A percentile compares a stretch with the other conserved stretches of the same genome.
Evolutionary conservation across 2,888 invertebrate species (phyloP).

Genomic region (Acanthosepion pharaonis): DNA sequence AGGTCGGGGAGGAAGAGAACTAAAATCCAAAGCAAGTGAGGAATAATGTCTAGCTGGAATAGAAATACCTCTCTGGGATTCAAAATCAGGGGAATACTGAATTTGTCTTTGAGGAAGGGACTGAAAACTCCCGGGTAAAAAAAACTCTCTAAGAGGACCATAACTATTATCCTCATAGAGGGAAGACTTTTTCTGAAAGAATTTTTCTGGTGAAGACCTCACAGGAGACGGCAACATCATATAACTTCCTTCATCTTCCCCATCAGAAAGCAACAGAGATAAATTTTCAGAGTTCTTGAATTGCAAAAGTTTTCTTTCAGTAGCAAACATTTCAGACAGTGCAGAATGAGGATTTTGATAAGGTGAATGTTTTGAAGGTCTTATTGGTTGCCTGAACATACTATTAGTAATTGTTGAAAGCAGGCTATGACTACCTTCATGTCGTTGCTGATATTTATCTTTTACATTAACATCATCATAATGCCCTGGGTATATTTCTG

Average conservation of each 20-base stretch:
- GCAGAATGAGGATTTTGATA: neutral
- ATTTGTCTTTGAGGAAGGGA: neutral
- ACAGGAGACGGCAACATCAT: neutral
- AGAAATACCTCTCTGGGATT: neutral
- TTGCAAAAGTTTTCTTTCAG: neutral
- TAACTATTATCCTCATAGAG: neutral
- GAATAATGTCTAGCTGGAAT: neutral
- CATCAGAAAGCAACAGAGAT: neutral
- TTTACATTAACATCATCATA: neutral
- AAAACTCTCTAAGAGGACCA: neutral
- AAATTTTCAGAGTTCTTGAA: neutral
- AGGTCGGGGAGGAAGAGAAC: neutral
- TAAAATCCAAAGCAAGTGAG: neutral
- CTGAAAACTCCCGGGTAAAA: neutral
- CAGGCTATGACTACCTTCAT: neutral
- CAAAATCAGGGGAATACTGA: neutral
- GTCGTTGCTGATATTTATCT: neutral
- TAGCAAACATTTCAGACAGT: neutral
- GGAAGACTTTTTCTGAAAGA: neutral
- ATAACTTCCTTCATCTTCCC: neutral
- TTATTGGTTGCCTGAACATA: neutral
- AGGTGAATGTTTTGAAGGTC: neutral
- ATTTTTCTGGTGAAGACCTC: neutral
- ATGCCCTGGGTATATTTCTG: neutral
- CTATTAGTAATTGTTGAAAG: neutral